phyloP scores from a whole-genome alignment of 53 echinoderm and acorn worm genomes.

The Holothuria scabra region DNA sequence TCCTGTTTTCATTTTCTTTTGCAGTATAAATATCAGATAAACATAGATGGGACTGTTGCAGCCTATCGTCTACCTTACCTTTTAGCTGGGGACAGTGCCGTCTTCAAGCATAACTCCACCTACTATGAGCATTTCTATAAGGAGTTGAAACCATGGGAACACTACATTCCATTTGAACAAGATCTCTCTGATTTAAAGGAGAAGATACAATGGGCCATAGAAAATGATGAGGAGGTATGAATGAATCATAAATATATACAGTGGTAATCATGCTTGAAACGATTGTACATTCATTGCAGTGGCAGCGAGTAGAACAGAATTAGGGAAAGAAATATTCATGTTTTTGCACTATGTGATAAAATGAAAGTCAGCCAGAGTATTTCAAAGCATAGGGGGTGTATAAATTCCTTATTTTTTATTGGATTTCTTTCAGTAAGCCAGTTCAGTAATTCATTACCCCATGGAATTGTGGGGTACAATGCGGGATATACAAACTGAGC shows the following conservation, averaged over 20 bases:
- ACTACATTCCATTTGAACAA: slow-evolving; percentile 90
- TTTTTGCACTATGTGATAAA: no score
- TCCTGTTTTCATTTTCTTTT: neutral
- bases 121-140: slow-evolving; percentile 98
- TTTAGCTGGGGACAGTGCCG: slow-evolving; percentile 85
- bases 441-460: no score
- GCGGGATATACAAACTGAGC: no score
- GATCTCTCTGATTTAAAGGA: slow-evolving; percentile 87
- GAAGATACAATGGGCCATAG: slow-evolving; percentile 88
- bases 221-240: slow-evolving; percentile 84
- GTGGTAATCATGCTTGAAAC: no score
- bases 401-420: no score
- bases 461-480: no score
- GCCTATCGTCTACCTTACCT: slow-evolving; percentile 95
- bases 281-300: no score
- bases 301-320: no score
- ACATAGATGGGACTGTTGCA: slow-evolving; percentile 98
- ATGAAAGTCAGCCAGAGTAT: no score
- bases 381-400: no score
- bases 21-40: slow-evolving; percentile 97
- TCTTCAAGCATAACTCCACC: slow-evolving; percentile 90
- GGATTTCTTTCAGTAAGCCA: no score
- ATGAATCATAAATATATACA: neutral
- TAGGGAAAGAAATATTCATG: no score
- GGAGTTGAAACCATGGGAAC: slow-evolving; percentile 83